These are phyloP conservation scores for Drosophila prolongata DNA, from an alignment of 2,888 invertebrate genomes.

Conservation along the genomic window DNA sequence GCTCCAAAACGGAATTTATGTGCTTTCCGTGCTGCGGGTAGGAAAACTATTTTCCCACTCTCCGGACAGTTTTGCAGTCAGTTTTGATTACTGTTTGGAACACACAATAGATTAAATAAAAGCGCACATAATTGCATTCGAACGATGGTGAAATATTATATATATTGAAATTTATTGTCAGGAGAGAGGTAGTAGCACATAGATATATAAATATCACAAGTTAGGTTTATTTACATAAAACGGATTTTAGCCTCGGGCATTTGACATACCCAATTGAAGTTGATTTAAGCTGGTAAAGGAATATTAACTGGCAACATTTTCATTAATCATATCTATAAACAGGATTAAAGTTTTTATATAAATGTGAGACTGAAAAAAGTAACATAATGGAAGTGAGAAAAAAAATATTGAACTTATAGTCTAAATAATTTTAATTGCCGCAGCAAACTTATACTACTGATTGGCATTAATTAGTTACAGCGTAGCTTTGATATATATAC, in stretches of 20 bases:
- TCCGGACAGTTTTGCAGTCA: conserved; percentile 23
- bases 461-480: conserved; percentile 24
- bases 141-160: conserved; percentile 19
- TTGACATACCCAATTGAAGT: conserved; percentile 8
- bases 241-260: not conserved
- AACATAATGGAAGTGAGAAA: no score
- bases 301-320: not conserved
- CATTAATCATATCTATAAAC: no score
- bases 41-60: conserved; percentile 14
- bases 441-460: not conserved
- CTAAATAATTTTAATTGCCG: not conserved
- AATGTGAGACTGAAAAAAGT: no score
- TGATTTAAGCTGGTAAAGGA: not conserved
- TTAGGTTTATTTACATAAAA: not conserved
- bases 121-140: conserved; percentile 37
- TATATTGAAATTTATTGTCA: conserved; percentile 6
- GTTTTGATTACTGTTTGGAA: conserved; percentile 42
- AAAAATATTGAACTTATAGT: no score
- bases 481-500: not conserved
- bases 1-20: conserved; percentile 58
- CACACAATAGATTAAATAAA: conserved; percentile 45
- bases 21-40: conserved; percentile 22
- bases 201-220: not conserved
- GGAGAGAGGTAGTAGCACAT: no score
- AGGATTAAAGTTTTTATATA: no score